Evolutionary conservation across 2,888 invertebrate genomes (phyloP), one percentile per base, ranked within the genome.

Genomic region (Sussaba pulchella): DNA sequence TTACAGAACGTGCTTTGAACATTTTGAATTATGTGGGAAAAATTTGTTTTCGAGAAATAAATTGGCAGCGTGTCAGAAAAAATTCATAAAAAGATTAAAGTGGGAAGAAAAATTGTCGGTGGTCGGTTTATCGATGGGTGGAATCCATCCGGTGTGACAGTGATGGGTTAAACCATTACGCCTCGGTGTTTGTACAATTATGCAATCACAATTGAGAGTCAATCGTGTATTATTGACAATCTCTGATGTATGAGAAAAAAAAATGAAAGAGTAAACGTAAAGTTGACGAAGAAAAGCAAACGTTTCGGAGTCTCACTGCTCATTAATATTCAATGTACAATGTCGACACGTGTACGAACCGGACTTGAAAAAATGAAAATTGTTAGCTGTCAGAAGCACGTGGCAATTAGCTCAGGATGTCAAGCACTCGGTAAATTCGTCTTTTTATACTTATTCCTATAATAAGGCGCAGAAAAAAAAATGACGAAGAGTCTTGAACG

Each of bases 151-250:
- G n/a, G n/a, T n/a, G n/a, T n/a, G n/a, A n/a, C n/a, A n/a, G n/a
- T n/a, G n/a, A n/a, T n/a, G n/a, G 57, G 21, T 77, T 59, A 43
- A 66, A 66, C 73, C 70, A 17, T 52, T 66, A 66, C 50, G 31
- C 36, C 59, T 73, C 70, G 70, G 19, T 61, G 59, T 81, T 78
- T 81, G 78, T 81, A 81, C 81, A 81, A 43, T 73, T 78, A 70
- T 81, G n/a, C 57, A 81, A 81, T 81, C 78, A 81, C 81, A 81
- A 77, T 77, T 9, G 43, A 77, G 43, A 71, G 73, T 52, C 43
- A 19, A 70, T 66, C 57, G 70, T n/a, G n/a, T 74, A 57, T 41
- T 63, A 45, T 77, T 73, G 73, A 77, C 50, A 43, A 72, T 73
- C 72, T 76, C 54, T 69, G 63, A 31, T 74, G 47, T 67, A 59